Percentiles rank a stretch among this genome's conserved stretches.
Evolutionary conservation across 2,888 invertebrate genomes (phyloP).

Genomic region (Trachelus tabidus): DNA sequence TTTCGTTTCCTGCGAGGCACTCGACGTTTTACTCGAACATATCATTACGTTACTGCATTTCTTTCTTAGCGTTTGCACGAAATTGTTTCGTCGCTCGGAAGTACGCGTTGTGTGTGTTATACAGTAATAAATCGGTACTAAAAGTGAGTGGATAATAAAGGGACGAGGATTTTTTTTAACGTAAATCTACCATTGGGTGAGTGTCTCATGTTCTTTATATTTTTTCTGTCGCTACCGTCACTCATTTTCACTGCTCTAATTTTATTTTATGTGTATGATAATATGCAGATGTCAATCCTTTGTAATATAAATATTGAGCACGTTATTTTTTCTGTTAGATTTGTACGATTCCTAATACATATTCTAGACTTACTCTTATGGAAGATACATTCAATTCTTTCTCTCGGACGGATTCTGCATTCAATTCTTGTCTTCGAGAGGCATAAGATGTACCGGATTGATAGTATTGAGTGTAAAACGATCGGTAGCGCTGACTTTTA

Average conservation of each 20-base stretch:
- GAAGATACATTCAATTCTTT: neutral
- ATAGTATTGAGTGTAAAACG: neutral
- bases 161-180: neutral
- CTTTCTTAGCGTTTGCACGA: neutral
- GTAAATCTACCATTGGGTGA: neutral
- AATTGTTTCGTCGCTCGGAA: neutral
- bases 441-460: neutral
- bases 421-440: neutral
- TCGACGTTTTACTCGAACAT: neutral
- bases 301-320: neutral
- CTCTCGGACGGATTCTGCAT: neutral
- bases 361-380: neutral
- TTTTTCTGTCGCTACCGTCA: neutral
- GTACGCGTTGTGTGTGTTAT: neutral
- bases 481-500: neutral
- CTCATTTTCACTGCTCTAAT: neutral
- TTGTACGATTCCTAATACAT: neutral
- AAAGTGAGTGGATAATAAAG: neutral
- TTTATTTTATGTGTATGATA: neutral
- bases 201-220: neutral
- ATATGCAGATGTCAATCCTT: neutral
- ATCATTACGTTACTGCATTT: neutral
- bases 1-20: neutral
- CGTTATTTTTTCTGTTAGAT: neutral
- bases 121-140: neutral